Base-by-base conservation (phyloP, 2,888 invertebrate genomes). In the Gymnoscelis rufifasciata region DNA sequence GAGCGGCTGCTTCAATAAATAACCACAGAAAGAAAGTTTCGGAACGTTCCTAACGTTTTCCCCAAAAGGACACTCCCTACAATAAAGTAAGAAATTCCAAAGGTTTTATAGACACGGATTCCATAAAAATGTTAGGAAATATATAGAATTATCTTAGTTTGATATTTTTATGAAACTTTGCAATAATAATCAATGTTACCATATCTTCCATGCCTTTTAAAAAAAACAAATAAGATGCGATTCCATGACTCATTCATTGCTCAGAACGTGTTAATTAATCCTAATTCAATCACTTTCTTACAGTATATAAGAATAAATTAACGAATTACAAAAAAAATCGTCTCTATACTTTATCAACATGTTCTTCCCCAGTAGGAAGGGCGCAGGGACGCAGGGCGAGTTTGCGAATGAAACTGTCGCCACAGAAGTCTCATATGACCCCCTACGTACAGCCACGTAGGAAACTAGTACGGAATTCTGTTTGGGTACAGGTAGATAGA, bases 381-480 rank as follows among this genome's bases (percentile, higher is more conserved):
- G n/a, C n/a, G n/a, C n/a, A n/a, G n/a, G 71, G 68, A 15, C 61
- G 64, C 40, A 62, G 66, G 65, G 65, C 63, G 64, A 72, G 70
- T 74, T 66, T 62, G 66, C 74, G 74, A 77, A 74, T 74, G 74
- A 74, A 74, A 74, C 64, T 68, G 74, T 73, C 72, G 70, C 75
- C 69, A 41, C 69, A 68, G 64, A 63, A 64, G 62, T 62, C 57
- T 61, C 62, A 50, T 52, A 49, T 53, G 49, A 53, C 30, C 30
- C 41, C 10, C n/a, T 14, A 30, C 12, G 14, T 36, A 47, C 36
- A 57, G 64, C 71, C 75, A 77, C 74, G 78, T 77, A 68, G 60
- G 45, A 45, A 65, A 66, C 72, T 77, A 77, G 83, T 84, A 82
- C 67, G 52, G 77, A 73, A 83, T 83, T 83, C 83, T 63, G 60